These are phyloP conservation scores for Ernsta delagoae DNA, from an alignment of 2,888 invertebrate genomes.

Conservation along the genomic window DNA sequence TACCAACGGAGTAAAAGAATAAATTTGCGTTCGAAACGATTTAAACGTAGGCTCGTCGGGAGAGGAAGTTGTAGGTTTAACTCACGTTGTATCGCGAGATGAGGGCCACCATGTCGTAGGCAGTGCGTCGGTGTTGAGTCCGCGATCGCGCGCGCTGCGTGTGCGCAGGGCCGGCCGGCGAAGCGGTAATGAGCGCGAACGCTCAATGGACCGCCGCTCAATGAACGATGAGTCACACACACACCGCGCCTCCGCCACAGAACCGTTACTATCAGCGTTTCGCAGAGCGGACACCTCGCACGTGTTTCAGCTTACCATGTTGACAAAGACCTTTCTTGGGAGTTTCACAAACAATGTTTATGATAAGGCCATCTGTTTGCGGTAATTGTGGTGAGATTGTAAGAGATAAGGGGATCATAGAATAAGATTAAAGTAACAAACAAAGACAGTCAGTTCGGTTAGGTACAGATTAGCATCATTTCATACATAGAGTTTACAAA, in stretches of 20 bases:
- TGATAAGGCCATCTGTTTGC: conserved; percentile 49
- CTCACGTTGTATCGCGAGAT: conserved; percentile 76
- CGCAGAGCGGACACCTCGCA: conserved; percentile 69
- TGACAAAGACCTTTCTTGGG: conserved; percentile 43
- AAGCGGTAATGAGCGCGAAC: conserved; percentile 81
- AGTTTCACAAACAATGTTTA: conserved; percentile 40
- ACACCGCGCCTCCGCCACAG: conserved; percentile 79
- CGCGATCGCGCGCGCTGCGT: conserved; percentile 77
- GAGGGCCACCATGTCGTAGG: conserved; percentile 72
- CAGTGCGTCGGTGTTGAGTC: conserved; percentile 68
- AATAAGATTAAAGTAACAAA: background rate
- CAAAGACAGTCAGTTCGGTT: background rate
- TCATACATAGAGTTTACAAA: too few species aligned
- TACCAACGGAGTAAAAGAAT: conserved; percentile 31
- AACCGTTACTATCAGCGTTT: conserved; percentile 65
- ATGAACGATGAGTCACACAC: conserved; percentile 78
- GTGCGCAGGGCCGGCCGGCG: conserved; percentile 83
- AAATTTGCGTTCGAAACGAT: conserved; percentile 37
- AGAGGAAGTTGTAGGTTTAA: conserved; percentile 78
- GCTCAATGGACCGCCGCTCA: conserved; percentile 76
- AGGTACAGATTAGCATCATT: background rate
- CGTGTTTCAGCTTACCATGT: conserved; percentile 60
- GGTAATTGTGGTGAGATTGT: conserved; percentile 48
- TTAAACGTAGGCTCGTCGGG: conserved; percentile 52
- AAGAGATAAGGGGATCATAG: conserved; percentile 37